These are phyloP conservation scores for Zootoca vivipara DNA, from an alignment of 2,113 vertebrate genomes.

Conservation along the genomic window DNA sequence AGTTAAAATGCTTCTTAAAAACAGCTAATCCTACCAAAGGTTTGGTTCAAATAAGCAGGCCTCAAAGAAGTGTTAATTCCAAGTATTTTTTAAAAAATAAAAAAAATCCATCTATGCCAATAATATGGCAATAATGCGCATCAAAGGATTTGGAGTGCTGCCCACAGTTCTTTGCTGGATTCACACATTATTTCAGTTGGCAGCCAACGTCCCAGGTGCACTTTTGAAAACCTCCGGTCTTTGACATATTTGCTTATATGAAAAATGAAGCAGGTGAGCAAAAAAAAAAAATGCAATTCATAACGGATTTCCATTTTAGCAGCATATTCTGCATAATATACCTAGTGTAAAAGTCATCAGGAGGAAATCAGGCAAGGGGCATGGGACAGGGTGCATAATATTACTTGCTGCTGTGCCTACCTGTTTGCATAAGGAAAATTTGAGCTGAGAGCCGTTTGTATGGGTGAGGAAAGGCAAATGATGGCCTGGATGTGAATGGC, in stretches of 20 bases:
- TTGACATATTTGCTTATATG: not conserved
- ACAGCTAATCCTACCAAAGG: not conserved
- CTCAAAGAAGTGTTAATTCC: not conserved
- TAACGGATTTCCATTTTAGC: constrained; percentile 1
- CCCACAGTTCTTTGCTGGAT: not conserved
- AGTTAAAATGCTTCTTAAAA: constrained; percentile 21
- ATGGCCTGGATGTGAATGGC: not conserved
- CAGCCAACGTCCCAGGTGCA: not conserved
- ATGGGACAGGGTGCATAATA: not conserved
- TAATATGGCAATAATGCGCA: not conserved
- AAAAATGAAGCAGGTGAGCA: not conserved
- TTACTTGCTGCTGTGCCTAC: not conserved
- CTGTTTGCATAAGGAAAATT: not conserved
- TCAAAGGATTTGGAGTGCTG: not conserved
- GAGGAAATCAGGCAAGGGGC: not conserved
- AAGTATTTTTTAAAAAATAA: not conserved
- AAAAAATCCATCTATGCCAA: not conserved
- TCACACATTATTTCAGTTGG: not conserved
- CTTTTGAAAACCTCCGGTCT: constrained; percentile 16
- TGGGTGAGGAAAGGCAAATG: not conserved
- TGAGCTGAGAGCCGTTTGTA: not conserved
- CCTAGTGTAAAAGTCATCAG: not conserved
- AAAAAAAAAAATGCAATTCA: not conserved
- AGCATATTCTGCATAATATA: not conserved
- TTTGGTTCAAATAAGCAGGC: not conserved